phyloP scores from a whole-genome alignment of 2,113 vertebrate species.

The Eubucco bourcierii region DNA sequence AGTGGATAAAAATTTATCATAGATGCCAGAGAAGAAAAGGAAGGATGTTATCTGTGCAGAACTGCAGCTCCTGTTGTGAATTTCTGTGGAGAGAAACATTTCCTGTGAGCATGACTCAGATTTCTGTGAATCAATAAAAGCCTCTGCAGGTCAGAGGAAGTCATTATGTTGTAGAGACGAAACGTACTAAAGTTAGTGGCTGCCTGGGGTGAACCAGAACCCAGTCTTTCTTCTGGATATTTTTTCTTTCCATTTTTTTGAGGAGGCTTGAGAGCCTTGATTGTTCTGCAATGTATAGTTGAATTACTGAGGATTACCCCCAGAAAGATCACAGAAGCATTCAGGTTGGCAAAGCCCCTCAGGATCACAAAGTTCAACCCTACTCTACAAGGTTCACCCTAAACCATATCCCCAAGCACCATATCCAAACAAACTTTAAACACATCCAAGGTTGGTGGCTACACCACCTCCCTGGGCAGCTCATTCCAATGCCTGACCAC shows the following conservation, averaged over 20 bases:
- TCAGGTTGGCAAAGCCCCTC: too few relatives aligned
- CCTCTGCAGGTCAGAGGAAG: slow-evolving; percentile 8
- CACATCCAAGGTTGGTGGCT: too few relatives aligned
- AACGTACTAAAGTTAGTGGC: background rate
- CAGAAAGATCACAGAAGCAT: background rate
- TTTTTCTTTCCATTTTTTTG: background rate
- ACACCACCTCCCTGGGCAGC: too few relatives aligned
- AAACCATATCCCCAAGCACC: too few relatives aligned
- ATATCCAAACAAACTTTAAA: too few relatives aligned
- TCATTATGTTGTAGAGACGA: background rate
- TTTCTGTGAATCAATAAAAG: slow-evolving; percentile 24
- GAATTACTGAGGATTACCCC: background rate
- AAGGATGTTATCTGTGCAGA: background rate
- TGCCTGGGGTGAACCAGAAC: background rate
- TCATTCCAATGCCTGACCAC: too few relatives aligned
- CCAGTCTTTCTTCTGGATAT: background rate
- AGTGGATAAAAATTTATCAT: background rate
- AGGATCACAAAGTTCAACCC: too few relatives aligned
- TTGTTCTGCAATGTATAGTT: background rate
- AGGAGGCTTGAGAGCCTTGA: accelerated
- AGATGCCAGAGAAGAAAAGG: background rate
- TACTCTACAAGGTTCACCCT: too few relatives aligned
- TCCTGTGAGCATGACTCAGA: slow-evolving; percentile 50
- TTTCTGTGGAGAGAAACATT: slow-evolving; percentile 2
- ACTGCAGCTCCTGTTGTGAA: background rate